A percentile compares a stretch with the other conserved stretches of the same genome.
Evolutionary conservation across 1,140 invertebrate genomes (phyloP).

Genomic region (Dolichoris vasculosae): DNA sequence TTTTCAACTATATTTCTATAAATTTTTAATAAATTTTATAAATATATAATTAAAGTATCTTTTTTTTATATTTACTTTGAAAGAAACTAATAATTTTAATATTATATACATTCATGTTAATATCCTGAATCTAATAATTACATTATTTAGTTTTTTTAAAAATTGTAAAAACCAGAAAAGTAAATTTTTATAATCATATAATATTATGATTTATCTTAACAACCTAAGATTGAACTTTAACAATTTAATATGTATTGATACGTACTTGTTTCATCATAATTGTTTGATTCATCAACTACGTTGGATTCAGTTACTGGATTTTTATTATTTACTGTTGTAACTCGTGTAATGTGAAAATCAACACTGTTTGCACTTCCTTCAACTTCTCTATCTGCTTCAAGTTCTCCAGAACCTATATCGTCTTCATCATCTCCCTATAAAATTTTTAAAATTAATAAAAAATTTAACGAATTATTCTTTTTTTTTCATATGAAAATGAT

Average conservation of each 20-base stretch:
- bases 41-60: too few relatives aligned
- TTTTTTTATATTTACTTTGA: too few relatives aligned
- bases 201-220: too few relatives aligned
- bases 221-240: too few relatives aligned
- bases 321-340: background rate
- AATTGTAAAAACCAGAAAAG: background rate
- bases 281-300: background rate
- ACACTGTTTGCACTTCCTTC: constrained; percentile 61
- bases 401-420: constrained; percentile 61
- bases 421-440: constrained; percentile 65
- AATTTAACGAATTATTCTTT: too few relatives aligned
- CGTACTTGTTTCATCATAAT: constrained; percentile 36
- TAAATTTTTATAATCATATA: too few relatives aligned
- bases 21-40: too few relatives aligned
- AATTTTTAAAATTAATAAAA: constrained; percentile 54
- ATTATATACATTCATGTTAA: background rate
- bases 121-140: background rate
- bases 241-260: too few relatives aligned
- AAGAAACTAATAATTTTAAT: background rate
- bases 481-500: too few relatives aligned
- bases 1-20: too few relatives aligned
- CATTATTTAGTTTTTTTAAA: background rate
- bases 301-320: constrained; percentile 21
- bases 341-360: constrained; percentile 15
- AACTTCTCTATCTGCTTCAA: constrained; percentile 51